A percentile compares a stretch with the other conserved stretches of the same genome.
These are phyloP conservation scores for Zalophus californianus DNA, from an alignment of 2,797 vertebrate species.

Conservation along the genomic window DNA sequence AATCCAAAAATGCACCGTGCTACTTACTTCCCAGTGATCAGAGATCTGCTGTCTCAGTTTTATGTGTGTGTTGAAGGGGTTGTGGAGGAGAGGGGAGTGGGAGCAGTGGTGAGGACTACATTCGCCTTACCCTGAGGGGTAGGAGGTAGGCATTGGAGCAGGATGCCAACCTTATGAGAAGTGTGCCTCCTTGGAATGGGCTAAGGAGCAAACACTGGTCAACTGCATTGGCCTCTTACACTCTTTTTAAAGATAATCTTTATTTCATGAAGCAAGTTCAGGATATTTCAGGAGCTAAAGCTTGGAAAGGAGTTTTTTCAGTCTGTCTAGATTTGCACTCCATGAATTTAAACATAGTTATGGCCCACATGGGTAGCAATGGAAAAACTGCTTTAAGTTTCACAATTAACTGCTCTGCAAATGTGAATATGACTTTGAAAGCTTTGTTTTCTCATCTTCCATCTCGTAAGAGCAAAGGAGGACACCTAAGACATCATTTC, in stretches of 20 bases:
- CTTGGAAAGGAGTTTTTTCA: not conserved
- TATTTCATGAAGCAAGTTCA: not conserved
- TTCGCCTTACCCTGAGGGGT: not conserved
- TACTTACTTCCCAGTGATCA: not conserved
- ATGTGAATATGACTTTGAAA: not conserved
- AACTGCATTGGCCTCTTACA: not conserved
- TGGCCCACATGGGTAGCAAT: not conserved
- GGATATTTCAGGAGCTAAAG: not conserved
- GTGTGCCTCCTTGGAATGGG: not conserved
- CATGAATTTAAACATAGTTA: not conserved
- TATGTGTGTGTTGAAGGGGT: not conserved
- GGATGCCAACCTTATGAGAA: no score
- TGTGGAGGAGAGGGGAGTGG: not conserved
- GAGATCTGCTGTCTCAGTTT: not conserved
- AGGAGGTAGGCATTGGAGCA: not conserved
- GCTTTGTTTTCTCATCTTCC: slow-evolving; percentile 5
- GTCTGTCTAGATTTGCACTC: not conserved
- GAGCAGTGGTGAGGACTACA: not conserved
- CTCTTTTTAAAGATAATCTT: not conserved
- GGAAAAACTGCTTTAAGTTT: not conserved
- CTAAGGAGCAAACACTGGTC: not conserved
- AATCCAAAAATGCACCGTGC: not conserved
- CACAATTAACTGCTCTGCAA: not conserved
- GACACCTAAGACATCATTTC: not conserved
- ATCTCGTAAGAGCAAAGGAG: not conserved